These are phyloP conservation scores for Herpetotheres cachinnans DNA, from an alignment of 2,113 vertebrate species.

Conservation along the genomic window DNA sequence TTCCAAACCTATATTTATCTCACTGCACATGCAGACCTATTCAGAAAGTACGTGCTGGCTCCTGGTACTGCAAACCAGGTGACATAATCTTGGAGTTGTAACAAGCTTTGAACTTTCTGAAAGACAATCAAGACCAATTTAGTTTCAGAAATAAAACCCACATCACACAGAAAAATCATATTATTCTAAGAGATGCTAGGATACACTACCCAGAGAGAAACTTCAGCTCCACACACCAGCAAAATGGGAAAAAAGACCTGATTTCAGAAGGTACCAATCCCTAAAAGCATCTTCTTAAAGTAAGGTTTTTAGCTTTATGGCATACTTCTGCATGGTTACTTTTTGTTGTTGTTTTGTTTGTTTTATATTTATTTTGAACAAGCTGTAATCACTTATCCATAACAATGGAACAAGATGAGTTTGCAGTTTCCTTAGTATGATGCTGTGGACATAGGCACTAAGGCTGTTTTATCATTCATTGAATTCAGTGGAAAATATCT, in stretches of 20 bases:
- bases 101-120: slow-evolving; percentile 13
- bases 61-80: slow-evolving; percentile 26
- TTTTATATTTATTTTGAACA: background rate
- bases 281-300: background rate
- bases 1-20: slow-evolving; percentile 54
- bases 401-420: background rate
- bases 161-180: background rate
- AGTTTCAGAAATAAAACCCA: background rate
- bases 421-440: background rate
- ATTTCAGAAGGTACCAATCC: background rate
- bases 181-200: background rate
- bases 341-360: background rate
- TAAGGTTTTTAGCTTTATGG: background rate
- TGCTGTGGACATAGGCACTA: background rate
- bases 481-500: background rate
- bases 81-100: background rate
- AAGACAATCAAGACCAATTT: background rate
- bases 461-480: background rate
- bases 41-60: background rate
- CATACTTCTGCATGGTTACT: background rate
- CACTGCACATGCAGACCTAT: slow-evolving; percentile 7
- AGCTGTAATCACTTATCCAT: background rate
- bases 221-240: background rate
- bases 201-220: background rate
- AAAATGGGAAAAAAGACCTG: background rate